Evolutionary conservation across 2,113 vertebrate species (phyloP), one percentile per base, ranked within the genome.

Genomic region (Microcebus tavaratra): DNA sequence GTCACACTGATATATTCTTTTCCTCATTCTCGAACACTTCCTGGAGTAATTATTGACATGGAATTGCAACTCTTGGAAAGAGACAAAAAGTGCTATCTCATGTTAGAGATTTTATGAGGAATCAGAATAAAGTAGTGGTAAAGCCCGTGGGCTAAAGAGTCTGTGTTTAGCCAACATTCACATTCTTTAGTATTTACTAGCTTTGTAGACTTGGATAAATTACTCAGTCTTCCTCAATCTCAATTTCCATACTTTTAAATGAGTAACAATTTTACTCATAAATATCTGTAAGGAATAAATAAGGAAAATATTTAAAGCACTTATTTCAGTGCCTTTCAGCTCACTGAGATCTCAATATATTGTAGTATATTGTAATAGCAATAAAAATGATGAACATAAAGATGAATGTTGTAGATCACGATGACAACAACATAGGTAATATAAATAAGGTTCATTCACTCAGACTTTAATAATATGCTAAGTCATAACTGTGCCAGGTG

Each of bases 361-460:
- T 78, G 3, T 23, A 27, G 4, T 18, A 21, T 48, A 42, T 11
- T 59, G 7, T 4, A 57, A 20, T 21, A 72, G 42, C 31, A 50
- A 42, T 50, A 50, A 42, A 42, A 39, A 76, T 68, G 34, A 68
- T 81, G 29, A 67, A 67, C 10, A 34, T 81, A 79, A 92, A 34
- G 20, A 29, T 15, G 18, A 75, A n/a, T 85, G 45, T 15, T 57
- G 1, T 48, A 39, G 20, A 34, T 12, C 81, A 80, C 15, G 3
- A 61, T 15, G 18, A 25, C 78, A 42, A 10, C 5, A 10, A 25
- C 53, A 55, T 21, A 53, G 4, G 8, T 20, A 15, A 34, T 39
- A 2, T 17, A 34, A 42, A 21, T 6, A 3, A 61, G 1, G 11
- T 18, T 21, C 9, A 1, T 12, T 57, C 17, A 21, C 8, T 31